Conservation (phyloP, 2,113 vertebrate genomes). For the Camelus bactrianus region DNA sequence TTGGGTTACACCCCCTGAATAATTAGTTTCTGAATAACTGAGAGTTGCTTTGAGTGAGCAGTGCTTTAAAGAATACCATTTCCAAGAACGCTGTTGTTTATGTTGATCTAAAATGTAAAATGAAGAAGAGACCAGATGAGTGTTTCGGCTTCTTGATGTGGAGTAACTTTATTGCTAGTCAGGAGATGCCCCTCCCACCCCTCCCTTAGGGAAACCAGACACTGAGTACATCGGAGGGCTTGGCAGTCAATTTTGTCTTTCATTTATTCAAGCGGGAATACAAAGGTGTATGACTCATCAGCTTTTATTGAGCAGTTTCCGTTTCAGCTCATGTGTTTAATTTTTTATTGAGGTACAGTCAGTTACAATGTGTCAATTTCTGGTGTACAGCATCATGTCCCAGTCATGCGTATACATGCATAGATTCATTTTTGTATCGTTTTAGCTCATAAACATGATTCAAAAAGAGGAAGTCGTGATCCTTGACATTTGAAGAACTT, state of each 20-base stretch:
- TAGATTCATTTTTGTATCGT: neutral
- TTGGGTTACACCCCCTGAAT: conserved; percentile 34
- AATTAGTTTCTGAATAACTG: conserved; percentile 41
- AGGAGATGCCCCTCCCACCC: neutral
- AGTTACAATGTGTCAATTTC: no score
- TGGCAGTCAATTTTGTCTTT: neutral
- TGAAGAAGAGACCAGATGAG: neutral
- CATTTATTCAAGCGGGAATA: neutral
- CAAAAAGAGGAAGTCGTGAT: neutral
- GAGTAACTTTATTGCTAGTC: neutral
- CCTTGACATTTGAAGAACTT: conserved; percentile 26
- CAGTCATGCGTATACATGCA: no score
- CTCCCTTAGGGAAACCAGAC: neutral
- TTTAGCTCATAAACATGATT: neutral
- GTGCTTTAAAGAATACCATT: neutral
- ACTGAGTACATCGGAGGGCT: neutral
- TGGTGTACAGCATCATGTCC: no score
- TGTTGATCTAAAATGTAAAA: conserved; percentile 13
- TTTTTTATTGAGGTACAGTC: no score
- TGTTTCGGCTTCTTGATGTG: neutral
- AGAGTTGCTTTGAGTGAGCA: conserved; percentile 28
- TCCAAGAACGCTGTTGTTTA: conserved; percentile 18
- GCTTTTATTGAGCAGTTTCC: neutral
- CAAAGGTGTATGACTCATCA: neutral
- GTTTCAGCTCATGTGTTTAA: neutral